A percentile compares a stretch with the other conserved stretches of the same genome.
These are phyloP conservation scores for Ageneiosus marmoratus DNA, from an alignment of 2,113 vertebrate species.

Conservation along the genomic window DNA sequence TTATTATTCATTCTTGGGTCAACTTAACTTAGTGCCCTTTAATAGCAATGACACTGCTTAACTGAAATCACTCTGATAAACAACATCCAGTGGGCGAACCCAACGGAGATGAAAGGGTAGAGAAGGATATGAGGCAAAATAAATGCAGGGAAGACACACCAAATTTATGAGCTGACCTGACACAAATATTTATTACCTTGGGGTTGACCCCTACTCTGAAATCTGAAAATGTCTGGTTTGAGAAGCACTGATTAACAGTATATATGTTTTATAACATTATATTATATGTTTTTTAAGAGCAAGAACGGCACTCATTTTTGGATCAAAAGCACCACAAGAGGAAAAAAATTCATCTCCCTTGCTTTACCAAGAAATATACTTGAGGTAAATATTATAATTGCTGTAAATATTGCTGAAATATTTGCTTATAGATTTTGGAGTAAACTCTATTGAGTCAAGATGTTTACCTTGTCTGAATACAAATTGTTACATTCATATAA, in stretches of 20 bases:
- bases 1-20: too few species aligned
- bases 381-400: slow-evolving; percentile 18
- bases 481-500: neutral
- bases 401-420: neutral
- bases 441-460: neutral
- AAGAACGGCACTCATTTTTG: slow-evolving; percentile 33
- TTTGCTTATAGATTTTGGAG: neutral
- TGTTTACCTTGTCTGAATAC: neutral
- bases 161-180: too few species aligned
- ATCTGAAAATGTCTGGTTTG: neutral
- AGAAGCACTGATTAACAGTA: neutral
- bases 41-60: too few species aligned
- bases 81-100: too few species aligned
- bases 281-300: neutral
- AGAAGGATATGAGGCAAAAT: too few species aligned
- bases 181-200: too few species aligned
- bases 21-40: too few species aligned
- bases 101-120: too few species aligned
- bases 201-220: too few species aligned
- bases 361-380: slow-evolving; percentile 9
- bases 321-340: neutral
- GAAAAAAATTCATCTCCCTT: slow-evolving; percentile 23
- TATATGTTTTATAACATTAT: neutral
- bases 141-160: too few species aligned
- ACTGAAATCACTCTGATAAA: too few species aligned